phyloP scores from a whole-genome alignment of 2,113 vertebrate genomes.

The Alaudala cheleensis region DNA sequence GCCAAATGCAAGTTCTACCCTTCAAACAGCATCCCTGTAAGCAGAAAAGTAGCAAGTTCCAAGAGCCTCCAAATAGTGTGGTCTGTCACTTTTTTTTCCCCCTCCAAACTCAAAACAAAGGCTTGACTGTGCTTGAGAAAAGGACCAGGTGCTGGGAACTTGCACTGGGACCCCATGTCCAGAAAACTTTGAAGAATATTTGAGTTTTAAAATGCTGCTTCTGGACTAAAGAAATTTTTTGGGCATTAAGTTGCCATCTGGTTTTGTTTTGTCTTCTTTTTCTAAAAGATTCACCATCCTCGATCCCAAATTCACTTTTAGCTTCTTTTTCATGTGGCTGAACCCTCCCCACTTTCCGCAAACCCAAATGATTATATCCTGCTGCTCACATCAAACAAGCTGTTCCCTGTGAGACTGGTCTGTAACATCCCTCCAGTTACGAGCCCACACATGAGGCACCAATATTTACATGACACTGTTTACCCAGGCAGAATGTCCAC shows the following conservation, averaged over 20 bases:
- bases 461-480: conserved; percentile 24
- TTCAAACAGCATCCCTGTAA: accelerated
- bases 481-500: not conserved
- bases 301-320: not conserved
- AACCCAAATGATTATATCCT: too few species aligned
- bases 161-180: not conserved
- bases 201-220: conserved; percentile 59
- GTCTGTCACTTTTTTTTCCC: not conserved
- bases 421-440: not conserved
- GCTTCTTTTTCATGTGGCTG: not conserved
- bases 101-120: not conserved
- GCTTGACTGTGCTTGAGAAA: not conserved
- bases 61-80: not conserved
- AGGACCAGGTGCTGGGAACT: not conserved
- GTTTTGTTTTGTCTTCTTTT: not conserved
- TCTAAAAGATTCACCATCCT: not conserved
- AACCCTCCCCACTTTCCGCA: not conserved
- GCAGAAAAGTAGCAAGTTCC: not conserved
- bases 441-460: not conserved
- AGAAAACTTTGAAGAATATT: not conserved
- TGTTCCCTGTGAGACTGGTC: not conserved
- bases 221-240: conserved; percentile 26
- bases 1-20: not conserved
- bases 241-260: not conserved
- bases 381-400: not conserved